Percentiles rank a stretch among this genome's conserved stretches.
Evolutionary conservation across 1,140 invertebrate species (phyloP).

Genomic region (Drosophila mojavensis): DNA sequence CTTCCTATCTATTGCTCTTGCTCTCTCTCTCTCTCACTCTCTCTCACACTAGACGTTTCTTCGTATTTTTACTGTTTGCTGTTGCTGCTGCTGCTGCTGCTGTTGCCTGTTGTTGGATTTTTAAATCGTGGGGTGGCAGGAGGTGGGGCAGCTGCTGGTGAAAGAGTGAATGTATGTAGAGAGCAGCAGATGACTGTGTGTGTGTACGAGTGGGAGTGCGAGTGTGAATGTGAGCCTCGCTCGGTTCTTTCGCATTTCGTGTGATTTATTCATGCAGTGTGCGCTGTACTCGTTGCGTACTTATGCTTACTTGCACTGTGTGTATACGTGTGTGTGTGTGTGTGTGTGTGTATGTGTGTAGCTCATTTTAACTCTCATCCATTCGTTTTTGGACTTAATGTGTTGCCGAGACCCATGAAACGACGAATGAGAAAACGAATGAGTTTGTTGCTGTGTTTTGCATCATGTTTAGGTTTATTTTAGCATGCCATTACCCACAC

Average conservation of each 20-base stretch:
- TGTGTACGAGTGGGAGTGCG: constrained; percentile 11
- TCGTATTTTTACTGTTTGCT: constrained; percentile 51
- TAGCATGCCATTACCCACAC: constrained; percentile 58
- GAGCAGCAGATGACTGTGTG: constrained; percentile 20
- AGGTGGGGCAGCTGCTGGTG: constrained; percentile 47
- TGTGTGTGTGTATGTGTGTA: constrained; percentile 47
- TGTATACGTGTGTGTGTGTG: constrained; percentile 17
- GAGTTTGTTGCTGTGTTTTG: constrained; percentile 69
- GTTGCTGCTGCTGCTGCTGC: constrained; percentile 34
- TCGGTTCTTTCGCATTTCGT: constrained; percentile 79
- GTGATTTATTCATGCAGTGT: constrained; percentile 73
- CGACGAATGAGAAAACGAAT: constrained; percentile 81
- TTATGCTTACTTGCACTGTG: constrained; percentile 71
- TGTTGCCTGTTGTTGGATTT: constrained; percentile 72
- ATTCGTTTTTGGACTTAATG: constrained; percentile 77
- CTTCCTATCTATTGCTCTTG: neutral
- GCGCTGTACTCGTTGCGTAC: constrained; percentile 74
- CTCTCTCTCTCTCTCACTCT: neutral
- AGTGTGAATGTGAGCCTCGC: constrained; percentile 56
- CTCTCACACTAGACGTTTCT: constrained; percentile 25
- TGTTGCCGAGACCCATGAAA: constrained; percentile 62
- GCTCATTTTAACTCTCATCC: constrained; percentile 82
- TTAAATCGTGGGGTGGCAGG: constrained; percentile 48
- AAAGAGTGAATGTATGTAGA: constrained; percentile 74
- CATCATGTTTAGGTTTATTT: constrained; percentile 78